Percentiles rank a stretch among this genome's conserved stretches.
Conservation (phyloP, 2,888 invertebrate genomes). For the Laothoe populi region DNA sequence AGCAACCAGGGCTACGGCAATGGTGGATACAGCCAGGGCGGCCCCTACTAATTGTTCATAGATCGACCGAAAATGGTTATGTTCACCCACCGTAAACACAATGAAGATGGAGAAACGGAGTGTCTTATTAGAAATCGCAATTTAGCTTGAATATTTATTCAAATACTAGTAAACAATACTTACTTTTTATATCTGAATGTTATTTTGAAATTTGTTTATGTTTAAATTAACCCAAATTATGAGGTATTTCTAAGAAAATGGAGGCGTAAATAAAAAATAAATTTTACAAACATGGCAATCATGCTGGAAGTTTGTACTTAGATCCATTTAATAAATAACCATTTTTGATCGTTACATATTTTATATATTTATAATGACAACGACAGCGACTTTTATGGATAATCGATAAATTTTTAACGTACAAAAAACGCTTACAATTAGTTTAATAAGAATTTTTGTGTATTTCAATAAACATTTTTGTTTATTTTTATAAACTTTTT, state of each 20-base stretch:
- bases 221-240: too few species aligned
- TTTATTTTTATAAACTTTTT: conserved; percentile 5
- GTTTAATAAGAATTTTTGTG: neutral
- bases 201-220: too few species aligned
- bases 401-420: conserved; percentile 9
- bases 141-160: too few species aligned
- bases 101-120: too few species aligned
- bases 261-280: too few species aligned
- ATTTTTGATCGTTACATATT: conserved; percentile 5
- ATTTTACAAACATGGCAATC: too few species aligned
- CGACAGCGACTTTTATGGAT: neutral
- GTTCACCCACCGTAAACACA: neutral
- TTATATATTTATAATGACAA: neutral
- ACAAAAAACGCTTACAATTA: conserved; percentile 18
- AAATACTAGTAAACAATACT: too few species aligned
- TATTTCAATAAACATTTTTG: neutral
- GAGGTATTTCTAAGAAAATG: too few species aligned
- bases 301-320: too few species aligned
- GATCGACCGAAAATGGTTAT: conserved; percentile 9
- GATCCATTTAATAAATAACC: neutral
- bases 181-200: too few species aligned
- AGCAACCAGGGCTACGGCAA: conserved; percentile 46
- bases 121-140: too few species aligned
- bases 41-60: conserved; percentile 44
- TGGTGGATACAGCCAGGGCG: conserved; percentile 46